Conservation (phyloP, 2,888 invertebrate species). For the Rhingia campestris region DNA sequence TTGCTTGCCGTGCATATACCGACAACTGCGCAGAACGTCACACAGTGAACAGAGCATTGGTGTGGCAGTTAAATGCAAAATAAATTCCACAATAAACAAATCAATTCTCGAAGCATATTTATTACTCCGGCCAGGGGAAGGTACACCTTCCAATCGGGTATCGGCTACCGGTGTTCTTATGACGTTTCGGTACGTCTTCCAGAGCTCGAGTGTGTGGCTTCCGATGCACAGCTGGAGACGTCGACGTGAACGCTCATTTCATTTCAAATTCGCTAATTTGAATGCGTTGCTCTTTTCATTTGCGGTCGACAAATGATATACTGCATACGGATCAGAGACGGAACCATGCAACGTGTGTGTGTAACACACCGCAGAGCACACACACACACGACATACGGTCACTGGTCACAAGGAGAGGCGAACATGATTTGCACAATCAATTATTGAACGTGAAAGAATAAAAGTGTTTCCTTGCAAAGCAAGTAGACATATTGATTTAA, state of each 20-base stretch:
- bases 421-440: constrained; percentile 69
- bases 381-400: constrained; percentile 47
- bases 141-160: constrained; percentile 73
- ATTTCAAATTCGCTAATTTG: constrained; percentile 73
- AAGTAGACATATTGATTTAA: constrained; percentile 26
- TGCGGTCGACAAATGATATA: constrained; percentile 74
- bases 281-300: constrained; percentile 74
- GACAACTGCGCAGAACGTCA: constrained; percentile 17
- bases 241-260: constrained; percentile 65
- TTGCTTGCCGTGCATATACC: constrained; percentile 4
- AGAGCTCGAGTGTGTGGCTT: constrained; percentile 53
- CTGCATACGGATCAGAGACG: constrained; percentile 54
- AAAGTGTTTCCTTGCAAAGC: not conserved
- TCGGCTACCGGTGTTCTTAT: constrained; percentile 73
- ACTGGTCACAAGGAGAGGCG: constrained; percentile 27
- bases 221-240: constrained; percentile 73
- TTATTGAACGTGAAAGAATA: constrained; percentile 58
- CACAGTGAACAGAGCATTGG: not conserved
- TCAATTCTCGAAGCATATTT: constrained; percentile 73
- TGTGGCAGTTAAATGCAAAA: constrained; percentile 67
- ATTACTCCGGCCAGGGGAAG: constrained; percentile 65
- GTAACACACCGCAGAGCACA: not conserved
- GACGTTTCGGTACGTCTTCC: constrained; percentile 48
- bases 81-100: constrained; percentile 74
- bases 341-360: constrained; percentile 38